phyloP scores from a whole-genome alignment of 2,113 vertebrate genomes.

The Isurus oxyrinchus region DNA sequence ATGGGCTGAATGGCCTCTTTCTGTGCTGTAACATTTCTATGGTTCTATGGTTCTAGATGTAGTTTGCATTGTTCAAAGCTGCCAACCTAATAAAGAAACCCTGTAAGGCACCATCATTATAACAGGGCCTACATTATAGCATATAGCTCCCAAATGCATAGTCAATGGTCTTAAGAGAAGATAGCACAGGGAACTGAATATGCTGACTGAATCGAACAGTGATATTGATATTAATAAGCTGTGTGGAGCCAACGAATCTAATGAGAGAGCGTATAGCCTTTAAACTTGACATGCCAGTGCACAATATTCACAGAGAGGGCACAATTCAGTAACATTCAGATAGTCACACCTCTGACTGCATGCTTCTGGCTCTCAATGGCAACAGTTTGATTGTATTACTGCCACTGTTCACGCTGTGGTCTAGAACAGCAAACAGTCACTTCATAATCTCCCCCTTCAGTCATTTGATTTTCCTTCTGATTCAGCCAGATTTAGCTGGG shows the following conservation, averaged over 20 bases:
- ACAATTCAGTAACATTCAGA: not conserved
- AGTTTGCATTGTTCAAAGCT: not conserved
- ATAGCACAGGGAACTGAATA: not conserved
- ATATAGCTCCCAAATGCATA: not conserved
- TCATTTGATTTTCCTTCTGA: not conserved
- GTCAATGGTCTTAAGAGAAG: not conserved
- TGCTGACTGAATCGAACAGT: not conserved
- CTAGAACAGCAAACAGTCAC: not conserved
- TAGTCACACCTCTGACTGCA: not conserved
- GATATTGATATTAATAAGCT: not conserved
- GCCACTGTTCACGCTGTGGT: not conserved
- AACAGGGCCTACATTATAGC: not conserved
- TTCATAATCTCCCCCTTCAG: not conserved
- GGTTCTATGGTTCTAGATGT: too few relatives aligned
- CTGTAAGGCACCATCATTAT: not conserved
- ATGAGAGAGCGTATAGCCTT: not conserved
- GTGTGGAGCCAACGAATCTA: not conserved
- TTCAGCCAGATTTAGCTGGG: not conserved
- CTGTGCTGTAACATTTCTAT: too few relatives aligned
- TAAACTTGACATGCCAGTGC: not conserved
- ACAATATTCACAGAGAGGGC: not conserved
- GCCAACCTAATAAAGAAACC: not conserved
- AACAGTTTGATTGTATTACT: not conserved
- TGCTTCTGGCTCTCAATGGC: not conserved
- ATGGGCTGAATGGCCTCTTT: too few relatives aligned